Conservation (phyloP, 2,888 invertebrate genomes). For the Drosophila basisetae region DNA sequence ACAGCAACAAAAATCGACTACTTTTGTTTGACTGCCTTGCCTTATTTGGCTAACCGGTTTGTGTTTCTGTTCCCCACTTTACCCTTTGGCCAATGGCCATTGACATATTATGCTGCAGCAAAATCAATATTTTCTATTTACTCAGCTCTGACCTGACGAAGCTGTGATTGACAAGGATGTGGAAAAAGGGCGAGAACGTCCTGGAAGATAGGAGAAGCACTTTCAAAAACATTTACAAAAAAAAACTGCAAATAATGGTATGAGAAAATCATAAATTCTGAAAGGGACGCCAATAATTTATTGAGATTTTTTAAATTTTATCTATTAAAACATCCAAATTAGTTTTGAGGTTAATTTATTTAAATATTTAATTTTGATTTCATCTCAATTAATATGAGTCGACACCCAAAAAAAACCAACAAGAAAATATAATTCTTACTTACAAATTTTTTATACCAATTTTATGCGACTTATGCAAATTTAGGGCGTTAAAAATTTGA, state of each 20-base stretch:
- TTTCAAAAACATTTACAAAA: neutral
- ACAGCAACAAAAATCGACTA: slow-evolving; percentile 19
- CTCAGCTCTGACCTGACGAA: slow-evolving; percentile 2
- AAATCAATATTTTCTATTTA: slow-evolving; percentile 63
- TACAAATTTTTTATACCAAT: neutral
- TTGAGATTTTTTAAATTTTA: no score
- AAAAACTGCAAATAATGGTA: neutral
- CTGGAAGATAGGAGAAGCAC: neutral
- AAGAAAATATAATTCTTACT: neutral
- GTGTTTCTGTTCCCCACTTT: slow-evolving; percentile 43
- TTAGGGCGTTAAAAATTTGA: neutral
- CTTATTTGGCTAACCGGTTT: slow-evolving; percentile 42
- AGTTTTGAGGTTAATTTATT: neutral
- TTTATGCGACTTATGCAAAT: neutral
- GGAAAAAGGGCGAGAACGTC: neutral
- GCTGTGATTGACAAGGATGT: neutral
- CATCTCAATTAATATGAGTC: no score
- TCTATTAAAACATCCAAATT: neutral
- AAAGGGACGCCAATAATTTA: neutral
- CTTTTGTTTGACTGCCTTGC: slow-evolving; percentile 22
- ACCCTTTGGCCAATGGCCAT: slow-evolving; percentile 37
- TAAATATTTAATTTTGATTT: no score
- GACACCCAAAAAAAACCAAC: neutral
- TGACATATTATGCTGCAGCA: slow-evolving; percentile 41
- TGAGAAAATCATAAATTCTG: neutral